Evolutionary conservation across 2,113 vertebrate species (phyloP).

Genomic region (Hippolais icterina): DNA sequence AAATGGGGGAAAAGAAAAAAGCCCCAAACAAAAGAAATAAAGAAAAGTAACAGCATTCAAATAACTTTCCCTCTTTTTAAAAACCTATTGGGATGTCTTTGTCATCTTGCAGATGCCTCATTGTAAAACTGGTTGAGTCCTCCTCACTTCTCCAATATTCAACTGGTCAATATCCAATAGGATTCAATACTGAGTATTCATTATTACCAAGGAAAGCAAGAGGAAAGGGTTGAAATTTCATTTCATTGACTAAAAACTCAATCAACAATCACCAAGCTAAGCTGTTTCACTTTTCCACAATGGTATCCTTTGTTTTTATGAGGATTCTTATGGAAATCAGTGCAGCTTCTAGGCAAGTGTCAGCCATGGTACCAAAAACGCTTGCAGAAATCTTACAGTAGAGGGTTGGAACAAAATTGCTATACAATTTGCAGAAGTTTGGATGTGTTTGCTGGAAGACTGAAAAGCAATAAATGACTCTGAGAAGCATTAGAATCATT

Average conservation of each 20-base stretch:
- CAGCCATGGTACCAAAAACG: not conserved
- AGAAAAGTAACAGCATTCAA: not conserved
- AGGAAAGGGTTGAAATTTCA: not conserved
- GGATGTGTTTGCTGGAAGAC: not conserved
- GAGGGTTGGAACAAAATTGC: not conserved
- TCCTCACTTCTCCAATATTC: not conserved
- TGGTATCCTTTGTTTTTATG: not conserved
- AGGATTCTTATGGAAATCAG: conserved; percentile 24
- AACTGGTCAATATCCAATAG: not conserved
- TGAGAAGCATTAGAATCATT: not conserved
- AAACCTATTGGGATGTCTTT: not conserved
- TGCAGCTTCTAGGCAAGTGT: not conserved
- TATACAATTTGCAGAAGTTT: not conserved
- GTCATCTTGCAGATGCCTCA: not conserved
- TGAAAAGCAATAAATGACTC: not conserved
- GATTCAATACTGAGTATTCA: not conserved
- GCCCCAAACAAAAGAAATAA: not conserved
- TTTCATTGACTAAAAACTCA: not conserved
- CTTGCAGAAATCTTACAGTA: not conserved
- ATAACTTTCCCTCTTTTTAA: not conserved
- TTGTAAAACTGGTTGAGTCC: not conserved
- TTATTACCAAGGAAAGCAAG: not conserved
- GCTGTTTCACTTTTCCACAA: not conserved
- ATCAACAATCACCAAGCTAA: not conserved
- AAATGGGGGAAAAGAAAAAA: not conserved